Evolutionary conservation across 1,140 invertebrate genomes (phyloP).

Genomic region (Danaus plexippus): DNA sequence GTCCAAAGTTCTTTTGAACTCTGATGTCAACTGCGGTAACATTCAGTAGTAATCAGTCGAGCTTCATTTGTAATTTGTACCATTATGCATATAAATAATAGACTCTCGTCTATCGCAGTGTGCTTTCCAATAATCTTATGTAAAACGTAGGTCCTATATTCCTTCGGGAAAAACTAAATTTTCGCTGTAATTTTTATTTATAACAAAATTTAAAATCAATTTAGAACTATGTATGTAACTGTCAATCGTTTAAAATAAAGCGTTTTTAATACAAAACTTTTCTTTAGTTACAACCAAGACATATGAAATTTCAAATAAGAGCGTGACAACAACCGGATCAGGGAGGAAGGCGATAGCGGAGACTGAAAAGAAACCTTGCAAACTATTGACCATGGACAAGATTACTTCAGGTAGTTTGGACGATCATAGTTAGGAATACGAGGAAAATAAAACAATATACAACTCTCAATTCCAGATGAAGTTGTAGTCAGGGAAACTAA

Average conservation of each 20-base stretch:
- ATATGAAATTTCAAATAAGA: constrained; percentile 4
- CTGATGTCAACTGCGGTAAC: constrained; percentile 19
- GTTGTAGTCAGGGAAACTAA: constrained; percentile 24
- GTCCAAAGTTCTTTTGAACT: constrained; percentile 12
- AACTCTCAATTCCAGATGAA: constrained; percentile 30
- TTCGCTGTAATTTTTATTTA: too few relatives aligned
- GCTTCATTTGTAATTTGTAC: too few relatives aligned
- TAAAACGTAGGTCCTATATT: too few relatives aligned
- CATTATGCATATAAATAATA: too few relatives aligned
- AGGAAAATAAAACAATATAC: constrained; percentile 11
- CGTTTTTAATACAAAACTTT: neutral
- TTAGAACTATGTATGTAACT: too few relatives aligned
- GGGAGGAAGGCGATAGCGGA: neutral
- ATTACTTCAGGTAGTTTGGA: constrained; percentile 24
- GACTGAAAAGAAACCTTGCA: too few relatives aligned
- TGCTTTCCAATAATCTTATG: too few relatives aligned
- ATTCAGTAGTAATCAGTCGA: neutral
- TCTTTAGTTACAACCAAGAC: constrained; percentile 1
- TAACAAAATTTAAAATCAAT: too few relatives aligned
- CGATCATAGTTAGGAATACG: neutral
- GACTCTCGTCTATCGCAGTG: too few relatives aligned
- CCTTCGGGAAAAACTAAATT: too few relatives aligned
- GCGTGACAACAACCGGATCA: neutral
- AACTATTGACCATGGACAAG: constrained; percentile 14
- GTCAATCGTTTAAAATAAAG: too few relatives aligned